Evolutionary conservation across 2,113 vertebrate genomes (phyloP).

Genomic region (Hypocryptadius cinnamomeus): DNA sequence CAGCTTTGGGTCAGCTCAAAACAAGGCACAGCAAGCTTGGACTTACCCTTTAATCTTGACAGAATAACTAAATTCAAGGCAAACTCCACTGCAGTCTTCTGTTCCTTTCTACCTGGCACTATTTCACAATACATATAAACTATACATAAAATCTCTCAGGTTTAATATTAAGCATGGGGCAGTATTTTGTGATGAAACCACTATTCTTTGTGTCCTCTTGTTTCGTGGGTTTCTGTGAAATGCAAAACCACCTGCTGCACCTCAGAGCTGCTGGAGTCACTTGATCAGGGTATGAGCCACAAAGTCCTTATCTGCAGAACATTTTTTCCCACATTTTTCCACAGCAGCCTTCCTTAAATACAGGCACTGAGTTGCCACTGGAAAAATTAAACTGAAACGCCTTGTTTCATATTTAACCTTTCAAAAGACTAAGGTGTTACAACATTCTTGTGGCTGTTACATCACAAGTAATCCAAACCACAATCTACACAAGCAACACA

Average conservation of each 20-base stretch:
- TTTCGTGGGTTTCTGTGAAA: not conserved
- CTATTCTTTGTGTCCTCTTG: not conserved
- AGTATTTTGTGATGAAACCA: not conserved
- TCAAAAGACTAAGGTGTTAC: not conserved
- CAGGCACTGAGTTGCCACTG: fast-evolving
- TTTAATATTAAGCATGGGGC: not conserved
- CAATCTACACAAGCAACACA: not conserved
- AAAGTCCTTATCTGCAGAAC: not conserved
- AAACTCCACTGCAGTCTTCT: not conserved
- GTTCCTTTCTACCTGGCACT: not conserved
- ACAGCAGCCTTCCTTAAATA: not conserved
- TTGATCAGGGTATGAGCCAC: not conserved
- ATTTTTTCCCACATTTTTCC: not conserved
- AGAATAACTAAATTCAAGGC: not conserved
- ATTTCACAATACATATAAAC: not conserved
- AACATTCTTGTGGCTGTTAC: not conserved
- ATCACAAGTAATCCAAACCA: not conserved
- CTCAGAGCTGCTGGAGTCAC: not conserved
- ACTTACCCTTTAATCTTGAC: not conserved
- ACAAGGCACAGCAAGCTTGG: not conserved
- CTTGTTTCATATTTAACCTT: not conserved
- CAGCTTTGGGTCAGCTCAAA: not conserved
- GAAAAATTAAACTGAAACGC: not conserved
- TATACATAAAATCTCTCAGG: not conserved
- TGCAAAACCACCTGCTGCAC: not conserved